Percentiles rank a stretch among this genome's conserved stretches.
Conservation (phyloP, 2,797 vertebrate species). For the Danio aesculapii region DNA sequence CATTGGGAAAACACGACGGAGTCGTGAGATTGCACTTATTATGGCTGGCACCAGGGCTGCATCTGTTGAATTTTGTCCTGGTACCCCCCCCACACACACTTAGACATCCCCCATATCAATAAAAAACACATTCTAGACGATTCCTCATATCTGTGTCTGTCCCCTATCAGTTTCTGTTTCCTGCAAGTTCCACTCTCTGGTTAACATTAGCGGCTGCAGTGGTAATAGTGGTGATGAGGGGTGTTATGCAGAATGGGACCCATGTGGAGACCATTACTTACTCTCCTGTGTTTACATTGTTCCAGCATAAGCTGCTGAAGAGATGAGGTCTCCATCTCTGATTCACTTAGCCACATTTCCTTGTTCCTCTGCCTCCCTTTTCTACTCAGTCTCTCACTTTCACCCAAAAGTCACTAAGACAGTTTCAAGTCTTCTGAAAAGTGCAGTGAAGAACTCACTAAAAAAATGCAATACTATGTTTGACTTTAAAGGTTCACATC, state of each 20-base stretch:
- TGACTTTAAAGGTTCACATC: no score
- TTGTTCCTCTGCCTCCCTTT: not conserved
- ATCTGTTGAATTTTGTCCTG: constrained; percentile 21
- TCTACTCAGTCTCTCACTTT: not conserved
- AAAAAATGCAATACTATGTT: not conserved
- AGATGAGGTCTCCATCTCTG: not conserved
- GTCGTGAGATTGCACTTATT: constrained; percentile 57
- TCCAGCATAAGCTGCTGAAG: constrained; percentile 34
- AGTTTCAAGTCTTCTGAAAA: not conserved
- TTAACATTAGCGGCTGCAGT: constrained; percentile 28
- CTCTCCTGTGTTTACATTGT: constrained; percentile 67
- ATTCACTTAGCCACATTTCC: not conserved
- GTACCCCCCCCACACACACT: not conserved
- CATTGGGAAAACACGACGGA: constrained; percentile 22
- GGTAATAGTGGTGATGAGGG: constrained; percentile 44
- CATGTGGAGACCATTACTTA: constrained; percentile 71
- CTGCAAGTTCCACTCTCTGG: constrained; percentile 22
- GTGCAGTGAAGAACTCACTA: not conserved
- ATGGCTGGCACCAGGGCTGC: constrained; percentile 34
- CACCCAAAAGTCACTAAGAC: not conserved
- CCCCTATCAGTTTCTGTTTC: constrained; percentile 19
- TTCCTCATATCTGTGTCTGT: constrained; percentile 18
- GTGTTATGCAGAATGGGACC: constrained; percentile 34
- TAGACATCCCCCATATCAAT: not conserved
- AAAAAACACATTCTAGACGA: not conserved